phyloP scores from a whole-genome alignment of 92 coral and sea anemone genomes.

The Ricordea florida region DNA sequence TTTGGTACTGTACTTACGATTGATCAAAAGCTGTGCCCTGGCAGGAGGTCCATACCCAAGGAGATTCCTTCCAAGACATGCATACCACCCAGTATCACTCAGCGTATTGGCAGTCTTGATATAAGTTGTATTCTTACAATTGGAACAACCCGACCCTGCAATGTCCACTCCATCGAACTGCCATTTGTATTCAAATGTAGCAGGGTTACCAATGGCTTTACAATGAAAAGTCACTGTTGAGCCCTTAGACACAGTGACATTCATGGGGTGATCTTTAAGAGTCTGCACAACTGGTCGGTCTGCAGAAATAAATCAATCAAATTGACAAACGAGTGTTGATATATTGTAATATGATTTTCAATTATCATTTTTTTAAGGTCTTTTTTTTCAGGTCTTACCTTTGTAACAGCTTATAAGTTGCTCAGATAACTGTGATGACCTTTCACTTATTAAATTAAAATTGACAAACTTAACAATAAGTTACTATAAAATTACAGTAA shows the following conservation, averaged over 20 bases:
- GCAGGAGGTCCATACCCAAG: conserved; percentile 75
- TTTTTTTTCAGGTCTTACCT: too few species aligned
- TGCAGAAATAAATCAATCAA: background rate
- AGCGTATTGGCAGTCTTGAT: conserved; percentile 4
- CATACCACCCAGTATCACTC: conserved; percentile 58
- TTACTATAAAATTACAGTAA: too few species aligned
- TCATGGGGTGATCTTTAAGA: conserved; percentile 62
- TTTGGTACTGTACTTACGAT: conserved; percentile 52
- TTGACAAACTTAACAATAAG: too few species aligned
- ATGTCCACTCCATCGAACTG: conserved; percentile 58
- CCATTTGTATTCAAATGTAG: conserved; percentile 49
- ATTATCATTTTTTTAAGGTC: too few species aligned
- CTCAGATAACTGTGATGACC: too few species aligned
- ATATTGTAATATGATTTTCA: too few species aligned
- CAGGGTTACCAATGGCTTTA: conserved; percentile 72
- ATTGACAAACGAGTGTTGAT: background rate
- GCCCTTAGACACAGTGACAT: conserved; percentile 51
- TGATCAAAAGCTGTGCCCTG: conserved; percentile 55
- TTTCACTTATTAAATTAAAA: too few species aligned
- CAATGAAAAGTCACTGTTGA: conserved; percentile 54
- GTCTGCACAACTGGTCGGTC: conserved; percentile 83
- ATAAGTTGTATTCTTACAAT: background rate
- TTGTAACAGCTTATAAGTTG: too few species aligned
- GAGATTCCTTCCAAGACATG: conserved; percentile 66
- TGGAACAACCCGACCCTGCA: conserved; percentile 1